Evolutionary conservation across 2,797 vertebrate species (phyloP), one percentile per base, ranked within the genome.

Genomic region (Mionectes olivaceus): DNA sequence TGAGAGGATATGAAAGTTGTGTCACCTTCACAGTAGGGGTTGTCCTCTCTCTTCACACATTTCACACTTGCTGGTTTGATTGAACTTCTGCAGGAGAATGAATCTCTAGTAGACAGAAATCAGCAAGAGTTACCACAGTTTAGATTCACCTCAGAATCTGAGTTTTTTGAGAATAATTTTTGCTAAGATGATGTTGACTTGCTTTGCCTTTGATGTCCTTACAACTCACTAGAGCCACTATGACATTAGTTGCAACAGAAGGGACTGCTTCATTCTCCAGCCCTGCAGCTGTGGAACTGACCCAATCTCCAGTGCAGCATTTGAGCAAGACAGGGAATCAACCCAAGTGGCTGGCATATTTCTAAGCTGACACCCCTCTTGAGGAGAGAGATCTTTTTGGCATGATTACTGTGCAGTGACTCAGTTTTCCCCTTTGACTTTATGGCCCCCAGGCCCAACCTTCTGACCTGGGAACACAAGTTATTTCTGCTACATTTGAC

Each of bases 291-390:
- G 3, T 39, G 25, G 49, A 90, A 71, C 22, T n/a, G 35, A 88
- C 55, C 11, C 41, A 81, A 19, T 23, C 14, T 73, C 59, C 57
- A 33, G 10, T 0, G 19, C 0, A 69, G 32, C 3, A 3, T 35
- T 78, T 61, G 67, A 71, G 39, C 16, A 56, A 57, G 35, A 55
- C 18, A 76, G 9, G 12, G 55, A 69, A 44, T 24, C 65, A 69
- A 2, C 22, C 10, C 32, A 60, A 78, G 32, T 1, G 13, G 27
- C 0, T 77, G 49, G 44, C 0, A 0, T 37, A 37, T 23, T 64
- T 75, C 25, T 74, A 67, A 68, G 44, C 63, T 0, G 11, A 70
- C 19, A 70, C 22, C 14, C 69, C 32, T 55, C 55, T 37, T 69
- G 18, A n/a, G 2, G 1, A 47, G 49, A 47, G 37, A 44, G 46